These are phyloP conservation scores for Eupristina koningsbergeri DNA, from an alignment of 1,140 invertebrate species.

Conservation along the genomic window DNA sequence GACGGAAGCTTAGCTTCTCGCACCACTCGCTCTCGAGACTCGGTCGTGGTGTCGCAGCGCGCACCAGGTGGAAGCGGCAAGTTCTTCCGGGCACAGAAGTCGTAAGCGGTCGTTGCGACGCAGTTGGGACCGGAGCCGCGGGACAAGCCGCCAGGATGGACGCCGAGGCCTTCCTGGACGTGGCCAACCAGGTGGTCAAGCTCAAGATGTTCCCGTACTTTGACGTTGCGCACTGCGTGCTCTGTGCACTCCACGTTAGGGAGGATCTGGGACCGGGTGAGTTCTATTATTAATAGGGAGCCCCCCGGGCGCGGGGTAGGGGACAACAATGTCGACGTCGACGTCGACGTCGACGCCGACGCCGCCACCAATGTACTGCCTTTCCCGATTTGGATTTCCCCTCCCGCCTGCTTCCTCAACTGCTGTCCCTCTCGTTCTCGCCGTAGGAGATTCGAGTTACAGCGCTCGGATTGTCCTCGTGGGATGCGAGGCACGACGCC, in stretches of 20 bases:
- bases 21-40: background rate
- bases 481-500: too few relatives aligned
- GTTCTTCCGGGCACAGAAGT: background rate
- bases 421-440: background rate
- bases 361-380: background rate
- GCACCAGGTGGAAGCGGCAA: background rate
- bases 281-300: too few relatives aligned
- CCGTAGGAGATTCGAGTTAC: background rate
- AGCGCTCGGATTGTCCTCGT: background rate
- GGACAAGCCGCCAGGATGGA: slow-evolving; percentile 79
- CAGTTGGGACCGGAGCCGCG: background rate
- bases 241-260: slow-evolving; percentile 92
- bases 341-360: too few relatives aligned
- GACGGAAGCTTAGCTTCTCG: background rate
- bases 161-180: slow-evolving; percentile 96
- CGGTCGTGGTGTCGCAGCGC: background rate
- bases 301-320: too few relatives aligned
- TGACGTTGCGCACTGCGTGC: slow-evolving; percentile 80
- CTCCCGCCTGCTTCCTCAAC: background rate
- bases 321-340: too few relatives aligned
- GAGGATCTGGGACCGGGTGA: slow-evolving; percentile 95
- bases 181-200: slow-evolving; percentile 98
- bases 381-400: slow-evolving; percentile 42
- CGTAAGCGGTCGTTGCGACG: background rate
- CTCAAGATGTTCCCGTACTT: slow-evolving; percentile 99